phyloP scores from a whole-genome alignment of 2,797 vertebrate species.

The Gymnocypris eckloni region DNA sequence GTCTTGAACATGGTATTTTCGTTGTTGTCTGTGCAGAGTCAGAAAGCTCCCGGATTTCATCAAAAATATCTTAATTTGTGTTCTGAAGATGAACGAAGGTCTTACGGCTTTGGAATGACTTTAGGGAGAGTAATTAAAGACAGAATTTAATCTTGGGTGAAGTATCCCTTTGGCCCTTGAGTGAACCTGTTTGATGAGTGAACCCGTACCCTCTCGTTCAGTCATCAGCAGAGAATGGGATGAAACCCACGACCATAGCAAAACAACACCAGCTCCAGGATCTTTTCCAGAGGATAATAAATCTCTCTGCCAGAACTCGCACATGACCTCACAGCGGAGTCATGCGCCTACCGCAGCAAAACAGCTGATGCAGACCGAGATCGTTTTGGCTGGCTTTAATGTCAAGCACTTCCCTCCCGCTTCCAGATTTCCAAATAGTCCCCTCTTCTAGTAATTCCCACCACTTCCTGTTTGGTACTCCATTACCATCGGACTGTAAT shows the following conservation, averaged over 20 bases:
- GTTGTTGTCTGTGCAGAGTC: too few species aligned
- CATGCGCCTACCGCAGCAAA: conserved; percentile 28
- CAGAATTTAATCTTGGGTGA: neutral
- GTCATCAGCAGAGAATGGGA: neutral
- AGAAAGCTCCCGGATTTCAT: neutral
- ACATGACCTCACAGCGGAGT: conserved; percentile 26
- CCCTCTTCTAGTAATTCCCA: conserved; percentile 48
- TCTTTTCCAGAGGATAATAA: neutral
- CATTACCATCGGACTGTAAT: conserved; percentile 22
- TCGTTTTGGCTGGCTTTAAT: conserved; percentile 36
- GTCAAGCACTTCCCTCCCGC: conserved; percentile 31
- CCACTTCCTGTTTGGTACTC: conserved; percentile 41
- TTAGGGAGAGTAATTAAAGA: neutral
- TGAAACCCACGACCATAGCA: neutral
- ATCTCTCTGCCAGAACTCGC: conserved; percentile 5
- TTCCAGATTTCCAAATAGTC: conserved; percentile 49
- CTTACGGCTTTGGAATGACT: neutral
- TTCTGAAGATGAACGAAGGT: neutral
- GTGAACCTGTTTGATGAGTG: neutral
- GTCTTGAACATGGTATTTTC: too few species aligned
- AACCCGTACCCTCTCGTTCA: neutral
- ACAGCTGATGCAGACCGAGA: conserved; percentile 47
- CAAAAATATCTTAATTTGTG: neutral
- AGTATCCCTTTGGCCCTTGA: neutral
- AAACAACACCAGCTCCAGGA: conserved; percentile 17